phyloP scores from a whole-genome alignment of 92 coral and sea anemone species.

The Umimayanthus kanabou region DNA sequence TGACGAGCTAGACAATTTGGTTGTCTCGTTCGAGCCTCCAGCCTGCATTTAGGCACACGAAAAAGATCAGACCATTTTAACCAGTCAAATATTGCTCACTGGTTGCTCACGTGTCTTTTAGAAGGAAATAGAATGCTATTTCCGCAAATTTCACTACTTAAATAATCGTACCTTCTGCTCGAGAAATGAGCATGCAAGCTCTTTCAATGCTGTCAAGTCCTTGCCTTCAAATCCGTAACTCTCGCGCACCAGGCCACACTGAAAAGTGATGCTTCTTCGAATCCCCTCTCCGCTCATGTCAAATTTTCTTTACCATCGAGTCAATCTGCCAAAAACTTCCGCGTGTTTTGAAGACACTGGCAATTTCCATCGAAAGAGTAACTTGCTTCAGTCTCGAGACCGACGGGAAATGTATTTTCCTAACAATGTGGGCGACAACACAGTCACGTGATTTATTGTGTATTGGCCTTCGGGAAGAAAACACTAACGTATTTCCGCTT shows the following conservation, averaged over 20 bases:
- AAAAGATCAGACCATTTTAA: not conserved
- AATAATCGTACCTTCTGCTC: conserved; percentile 88
- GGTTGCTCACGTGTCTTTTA: conserved; percentile 31
- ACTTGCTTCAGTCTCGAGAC: conserved; percentile 34
- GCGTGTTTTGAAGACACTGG: conserved; percentile 19
- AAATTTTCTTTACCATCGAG: conserved; percentile 48
- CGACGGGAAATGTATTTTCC: conserved; percentile 80
- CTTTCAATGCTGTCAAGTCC: conserved; percentile 83
- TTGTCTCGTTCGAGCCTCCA: not conserved
- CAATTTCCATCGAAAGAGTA: conserved; percentile 25
- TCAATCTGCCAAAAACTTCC: conserved; percentile 22
- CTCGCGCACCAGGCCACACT: conserved; percentile 97
- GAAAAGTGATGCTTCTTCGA: conserved; percentile 90
- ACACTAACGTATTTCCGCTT: conserved; percentile 79
- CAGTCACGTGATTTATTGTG: conserved; percentile 79
- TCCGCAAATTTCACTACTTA: conserved; percentile 42
- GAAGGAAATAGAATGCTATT: conserved; percentile 34
- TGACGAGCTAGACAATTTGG: conserved; percentile 9
- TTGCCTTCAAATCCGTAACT: conserved; percentile 96
- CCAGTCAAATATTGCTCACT: conserved; percentile 31
- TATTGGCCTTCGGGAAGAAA: conserved; percentile 73
- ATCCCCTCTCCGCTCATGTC: conserved; percentile 71
- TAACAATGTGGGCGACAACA: conserved; percentile 89
- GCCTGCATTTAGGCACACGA: conserved; percentile 7
- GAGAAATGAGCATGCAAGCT: conserved; percentile 96